Evolutionary conservation across 1,140 invertebrate genomes (phyloP), one percentile per base, ranked within the genome.

Genomic region (Drosophila tani): DNA sequence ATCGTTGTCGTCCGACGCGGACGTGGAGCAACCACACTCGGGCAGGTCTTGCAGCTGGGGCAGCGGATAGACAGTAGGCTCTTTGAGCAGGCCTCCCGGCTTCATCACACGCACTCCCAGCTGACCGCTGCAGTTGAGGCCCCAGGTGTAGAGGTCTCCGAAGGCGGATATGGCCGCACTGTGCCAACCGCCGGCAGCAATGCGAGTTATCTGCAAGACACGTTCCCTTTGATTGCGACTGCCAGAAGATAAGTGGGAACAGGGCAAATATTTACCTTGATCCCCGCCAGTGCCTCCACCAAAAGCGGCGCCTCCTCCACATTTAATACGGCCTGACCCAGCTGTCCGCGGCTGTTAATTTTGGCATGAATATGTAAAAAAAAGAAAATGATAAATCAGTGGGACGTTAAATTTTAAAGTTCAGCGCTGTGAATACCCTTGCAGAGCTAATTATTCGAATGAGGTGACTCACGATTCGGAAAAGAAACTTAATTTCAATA

Each of bases 91-190:
- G 1, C 63, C 70, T n/a, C 73, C 59, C 19, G 76, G 32, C 77
- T 93, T 71, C 92, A 92, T 79, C 12, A 90, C 85, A 40, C 94
- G 93, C 29, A 96, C 91, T 14, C 97, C 98, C 32, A 98, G 92
- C 91, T 99, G 97, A 0, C 97, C 97, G 92, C 94, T 95, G 75
- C 96, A 95, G 93, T 98, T 98, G 95, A 96, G 97, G n/a, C 98
- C 98, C 97, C 97, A 99, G 1, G 95, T 94, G 91, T 98, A 99
- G 0, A 98, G 78, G 92, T 98, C 97, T 11, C 96, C 96, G 93
- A 94, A 94, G 78, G 94, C 94, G 75, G 96, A 97, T 9, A 98
- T 85, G 35, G 95, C 97, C 57, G 95, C 94, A 41, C 95, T 96
- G 93, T 98, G 98, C 97, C 97, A 98, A 19, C 97, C 96, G 15